Evolutionary conservation across 2,888 invertebrate species (phyloP).

Genomic region (Chrysolina haemoptera): DNA sequence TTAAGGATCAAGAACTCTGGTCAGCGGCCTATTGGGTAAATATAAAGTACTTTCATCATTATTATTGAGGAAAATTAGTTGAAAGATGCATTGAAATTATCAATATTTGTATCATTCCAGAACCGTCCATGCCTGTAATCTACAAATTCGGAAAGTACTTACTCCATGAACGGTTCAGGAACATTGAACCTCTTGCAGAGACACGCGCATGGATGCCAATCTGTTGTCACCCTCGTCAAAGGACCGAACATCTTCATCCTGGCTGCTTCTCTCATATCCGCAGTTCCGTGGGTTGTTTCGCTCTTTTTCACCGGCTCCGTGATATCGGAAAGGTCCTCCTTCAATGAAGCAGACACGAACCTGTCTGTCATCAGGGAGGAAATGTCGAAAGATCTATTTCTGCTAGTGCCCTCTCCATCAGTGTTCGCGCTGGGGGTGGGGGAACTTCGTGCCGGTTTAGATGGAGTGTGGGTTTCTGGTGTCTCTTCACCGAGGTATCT

Average conservation of each 20-base stretch:
- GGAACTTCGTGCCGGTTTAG: conserved; percentile 38
- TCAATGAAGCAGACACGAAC: conserved; percentile 76
- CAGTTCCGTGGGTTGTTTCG: conserved; percentile 67
- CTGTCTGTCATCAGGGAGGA: conserved; percentile 69
- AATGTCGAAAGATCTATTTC: conserved; percentile 38
- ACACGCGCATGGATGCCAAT: conserved; percentile 88
- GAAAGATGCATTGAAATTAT: no score
- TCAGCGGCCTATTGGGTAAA: no score
- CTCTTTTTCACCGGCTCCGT: conserved; percentile 61
- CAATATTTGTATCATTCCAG: neutral
- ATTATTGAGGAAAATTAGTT: no score
- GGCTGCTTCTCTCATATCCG: conserved; percentile 80
- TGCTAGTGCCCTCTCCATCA: conserved; percentile 1
- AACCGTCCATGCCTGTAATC: no score
- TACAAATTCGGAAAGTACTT: conserved; percentile 55
- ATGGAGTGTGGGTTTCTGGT: conserved; percentile 47
- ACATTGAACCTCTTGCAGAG: conserved; percentile 96
- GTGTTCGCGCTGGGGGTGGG: conserved; percentile 9
- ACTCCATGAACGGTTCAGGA: conserved; percentile 85
- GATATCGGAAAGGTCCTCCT: conserved; percentile 69
- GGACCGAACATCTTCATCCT: conserved; percentile 83
- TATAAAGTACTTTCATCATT: no score
- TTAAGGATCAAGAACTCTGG: no score
- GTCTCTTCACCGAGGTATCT: conserved; percentile 61
- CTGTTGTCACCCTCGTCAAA: conserved; percentile 77